Evolutionary conservation across 2,888 invertebrate genomes (phyloP), one percentile per base, ranked within the genome.

Genomic region (Argyresthia albistria): DNA sequence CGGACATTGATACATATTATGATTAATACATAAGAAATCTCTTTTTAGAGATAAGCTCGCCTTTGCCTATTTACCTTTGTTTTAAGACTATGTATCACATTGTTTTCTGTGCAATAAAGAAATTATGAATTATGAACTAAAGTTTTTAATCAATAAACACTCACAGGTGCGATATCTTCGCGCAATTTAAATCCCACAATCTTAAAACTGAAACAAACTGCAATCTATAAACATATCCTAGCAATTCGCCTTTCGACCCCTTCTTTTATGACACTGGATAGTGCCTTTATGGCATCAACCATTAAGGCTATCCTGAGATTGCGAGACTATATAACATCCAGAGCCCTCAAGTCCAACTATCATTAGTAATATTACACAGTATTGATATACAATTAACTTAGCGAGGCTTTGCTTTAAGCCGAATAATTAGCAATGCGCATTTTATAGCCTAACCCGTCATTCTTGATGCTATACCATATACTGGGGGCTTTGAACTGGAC

Each of bases 371-470:
- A 50, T 50, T 50, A 50, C 50, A 50, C 50, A 43, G 43, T 50
- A 50, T 50, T 50, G 50, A 43, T 43, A 50, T 50, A 43, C 25
- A 50, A 50, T 50, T 50, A 50, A 50, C 50, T 50, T 35, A 43
- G 50, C 15, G 12, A 25, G n/a, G 50, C 50, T 50, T 50, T 50
- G 50, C 42, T 50, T 43, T 16, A 16, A 50, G 50, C 50, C 50
- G 50, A 43, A 35, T 50, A 50, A 50, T 50, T 50, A 50, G 50
- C 50, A 50, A 39, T 49, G 37, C 46, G 46, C 48, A 25, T 11
- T 50, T 50, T 43, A 43, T 50, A 16, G n/a, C 42, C 37, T 47
- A 25, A 25, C 25, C 25, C 25, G 25, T 6, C 25, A 25, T 25
- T 25, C 25, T 25, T 25, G 25, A 25, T 25, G 6, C 25, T 25